phyloP scores from a whole-genome alignment of 2,888 invertebrate genomes.

The Tryphoninae sp. region DNA sequence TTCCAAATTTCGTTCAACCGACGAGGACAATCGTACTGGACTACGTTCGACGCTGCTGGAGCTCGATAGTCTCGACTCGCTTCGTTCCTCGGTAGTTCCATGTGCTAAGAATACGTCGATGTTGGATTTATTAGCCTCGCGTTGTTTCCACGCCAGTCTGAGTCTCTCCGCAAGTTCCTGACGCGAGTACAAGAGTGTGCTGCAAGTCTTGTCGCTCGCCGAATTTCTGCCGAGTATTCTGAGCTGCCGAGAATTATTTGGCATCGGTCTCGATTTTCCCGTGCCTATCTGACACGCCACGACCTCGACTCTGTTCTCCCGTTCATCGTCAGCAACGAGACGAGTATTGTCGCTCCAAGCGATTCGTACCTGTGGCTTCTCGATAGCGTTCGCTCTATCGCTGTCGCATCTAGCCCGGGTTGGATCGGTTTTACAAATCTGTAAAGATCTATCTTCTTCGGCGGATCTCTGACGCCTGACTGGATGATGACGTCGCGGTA shows the following conservation, averaged over 20 bases:
- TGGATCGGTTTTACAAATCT: slow-evolving; percentile 67
- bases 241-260: slow-evolving; percentile 46
- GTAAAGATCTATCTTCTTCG: slow-evolving; percentile 73
- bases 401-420: slow-evolving; percentile 64
- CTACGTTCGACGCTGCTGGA: slow-evolving; percentile 67
- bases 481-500: slow-evolving; percentile 70
- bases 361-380: slow-evolving; percentile 74
- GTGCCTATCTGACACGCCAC: slow-evolving; percentile 76
- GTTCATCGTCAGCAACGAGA: slow-evolving; percentile 53
- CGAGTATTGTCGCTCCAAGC: slow-evolving; percentile 72
- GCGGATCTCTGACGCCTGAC: slow-evolving; percentile 77
- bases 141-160: slow-evolving; percentile 82
- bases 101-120: slow-evolving; percentile 85
- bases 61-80: slow-evolving; percentile 74
- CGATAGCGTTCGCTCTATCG: slow-evolving; percentile 59
- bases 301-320: slow-evolving; percentile 72
- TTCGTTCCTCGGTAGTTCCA: slow-evolving; percentile 80
- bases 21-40: slow-evolving; percentile 25
- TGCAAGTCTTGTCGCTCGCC: slow-evolving; percentile 67
- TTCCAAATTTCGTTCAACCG: not conserved
- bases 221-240: slow-evolving; percentile 38
- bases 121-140: slow-evolving; percentile 83
- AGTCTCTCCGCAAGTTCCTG: slow-evolving; percentile 82
- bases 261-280: slow-evolving; percentile 66
- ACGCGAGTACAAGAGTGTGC: slow-evolving; percentile 79